Evolutionary conservation across 2,113 vertebrate genomes (phyloP).

Genomic region (Dipodomys ordii): DNA sequence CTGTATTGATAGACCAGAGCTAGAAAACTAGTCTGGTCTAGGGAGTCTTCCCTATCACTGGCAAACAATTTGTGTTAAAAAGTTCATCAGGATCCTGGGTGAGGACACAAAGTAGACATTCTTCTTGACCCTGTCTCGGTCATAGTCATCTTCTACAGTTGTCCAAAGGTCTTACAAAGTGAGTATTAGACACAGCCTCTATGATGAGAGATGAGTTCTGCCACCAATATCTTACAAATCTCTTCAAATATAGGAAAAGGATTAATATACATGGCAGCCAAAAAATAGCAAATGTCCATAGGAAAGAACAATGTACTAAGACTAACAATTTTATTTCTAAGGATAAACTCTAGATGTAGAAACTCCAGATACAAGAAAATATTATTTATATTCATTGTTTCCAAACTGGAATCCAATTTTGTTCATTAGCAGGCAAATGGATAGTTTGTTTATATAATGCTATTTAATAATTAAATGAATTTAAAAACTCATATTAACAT

Average conservation of each 20-base stretch:
- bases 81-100: not conserved
- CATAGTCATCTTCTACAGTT: not conserved
- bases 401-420: not conserved
- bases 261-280: not conserved
- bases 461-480: not conserved
- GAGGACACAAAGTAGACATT: not conserved
- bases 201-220: not conserved
- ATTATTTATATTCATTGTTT: not conserved
- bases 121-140: not conserved
- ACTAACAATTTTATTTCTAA: not conserved
- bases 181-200: not conserved
- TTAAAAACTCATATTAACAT: slow-evolving; percentile 2
- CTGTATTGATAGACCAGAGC: not conserved
- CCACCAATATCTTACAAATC: not conserved
- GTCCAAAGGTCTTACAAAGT: not conserved
- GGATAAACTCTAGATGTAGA: not conserved
- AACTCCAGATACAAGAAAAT: not conserved
- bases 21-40: not conserved
- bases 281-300: not conserved
- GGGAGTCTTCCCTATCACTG: too few relatives aligned
- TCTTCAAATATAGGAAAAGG: slow-evolving; percentile 6
- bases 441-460: not conserved
- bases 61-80: not conserved
- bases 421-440: not conserved
- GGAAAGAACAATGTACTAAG: not conserved